Evolutionary conservation across 2,797 vertebrate genomes (phyloP).

Genomic region (Malurus splendens): DNA sequence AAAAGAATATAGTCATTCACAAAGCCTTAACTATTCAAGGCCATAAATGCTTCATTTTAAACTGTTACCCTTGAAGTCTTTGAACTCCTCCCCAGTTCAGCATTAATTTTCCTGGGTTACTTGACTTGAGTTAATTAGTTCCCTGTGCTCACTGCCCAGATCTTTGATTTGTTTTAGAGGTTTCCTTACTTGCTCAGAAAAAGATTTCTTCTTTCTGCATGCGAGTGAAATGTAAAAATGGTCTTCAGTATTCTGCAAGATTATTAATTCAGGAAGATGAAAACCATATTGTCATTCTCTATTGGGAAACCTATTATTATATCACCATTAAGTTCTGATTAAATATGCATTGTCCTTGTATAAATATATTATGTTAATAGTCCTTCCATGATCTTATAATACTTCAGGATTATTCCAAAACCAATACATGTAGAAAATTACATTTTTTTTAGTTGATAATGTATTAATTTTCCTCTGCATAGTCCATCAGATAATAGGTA

Average conservation of each 20-base stretch:
- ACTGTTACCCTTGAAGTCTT: constrained; percentile 3
- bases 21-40: neutral
- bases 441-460: neutral
- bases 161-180: constrained; percentile 40
- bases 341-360: constrained; percentile 45
- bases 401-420: constrained; percentile 21
- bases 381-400: constrained; percentile 23
- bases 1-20: neutral
- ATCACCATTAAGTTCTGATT: constrained; percentile 45
- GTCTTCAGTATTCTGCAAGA: neutral
- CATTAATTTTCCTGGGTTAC: constrained; percentile 19
- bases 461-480: neutral
- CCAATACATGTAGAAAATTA: neutral
- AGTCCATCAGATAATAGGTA: neutral
- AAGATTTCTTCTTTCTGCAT: neutral
- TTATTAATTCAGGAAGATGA: constrained; percentile 50
- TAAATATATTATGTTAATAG: constrained; percentile 47
- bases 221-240: constrained; percentile 19
- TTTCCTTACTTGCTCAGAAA: constrained; percentile 6
- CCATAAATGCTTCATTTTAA: constrained; percentile 5
- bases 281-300: constrained; percentile 25
- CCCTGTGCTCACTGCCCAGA: neutral
- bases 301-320: constrained; percentile 37
- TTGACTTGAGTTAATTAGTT: constrained; percentile 26
- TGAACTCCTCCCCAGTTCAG: neutral